Base-by-base conservation (phyloP, 2,888 invertebrate species). In the Linyphia triangularis region DNA sequence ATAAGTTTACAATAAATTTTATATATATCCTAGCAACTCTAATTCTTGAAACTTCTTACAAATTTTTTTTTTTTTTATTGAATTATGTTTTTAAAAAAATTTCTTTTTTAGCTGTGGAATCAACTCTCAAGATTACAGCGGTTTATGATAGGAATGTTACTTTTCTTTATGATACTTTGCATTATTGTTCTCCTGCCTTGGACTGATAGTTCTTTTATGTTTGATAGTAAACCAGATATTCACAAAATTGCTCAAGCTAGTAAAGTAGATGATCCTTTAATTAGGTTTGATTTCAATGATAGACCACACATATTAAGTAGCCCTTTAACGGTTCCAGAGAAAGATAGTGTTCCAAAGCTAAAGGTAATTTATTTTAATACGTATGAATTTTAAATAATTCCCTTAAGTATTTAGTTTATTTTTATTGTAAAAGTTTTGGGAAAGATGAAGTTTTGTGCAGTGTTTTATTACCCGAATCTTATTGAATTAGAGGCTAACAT, bases 41-140 rank as follows among this genome's bases (percentile, higher is more conserved):
- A n/a, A n/a, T n/a, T n/a, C n/a, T n/a, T n/a, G n/a, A n/a, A n/a
- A n/a, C n/a, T n/a, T n/a, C n/a, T n/a, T n/a, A n/a, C n/a, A n/a
- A 26, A 40, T 33, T 37, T 30, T n/a, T 19, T 10, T 73, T 16
- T 26, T 2, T 13, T 22, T 33, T 63, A 16, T 33, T 61, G 26
- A 28, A 7, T 28, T 28, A 5, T 16, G 28, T 43, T 10, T 26
- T 6, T 51, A 10, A 10, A 28, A 13, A 9, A 13, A 22, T 72
- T 16, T 33, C 0, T 26, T 19, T 57, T 33, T 3, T 59, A 89
- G 89, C 33, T 83, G 16, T 89, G 89, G 89, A 89, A 89, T 78
- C 89, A 89, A 57, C 67, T 89, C 22, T 89, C 89, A 73, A 84
- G 84, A 24, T 51, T 89, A 16, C 89, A 89, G 37, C 72, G 89